Conservation (phyloP, 2,113 vertebrate genomes). For the Coryphaenoides rupestris region DNA sequence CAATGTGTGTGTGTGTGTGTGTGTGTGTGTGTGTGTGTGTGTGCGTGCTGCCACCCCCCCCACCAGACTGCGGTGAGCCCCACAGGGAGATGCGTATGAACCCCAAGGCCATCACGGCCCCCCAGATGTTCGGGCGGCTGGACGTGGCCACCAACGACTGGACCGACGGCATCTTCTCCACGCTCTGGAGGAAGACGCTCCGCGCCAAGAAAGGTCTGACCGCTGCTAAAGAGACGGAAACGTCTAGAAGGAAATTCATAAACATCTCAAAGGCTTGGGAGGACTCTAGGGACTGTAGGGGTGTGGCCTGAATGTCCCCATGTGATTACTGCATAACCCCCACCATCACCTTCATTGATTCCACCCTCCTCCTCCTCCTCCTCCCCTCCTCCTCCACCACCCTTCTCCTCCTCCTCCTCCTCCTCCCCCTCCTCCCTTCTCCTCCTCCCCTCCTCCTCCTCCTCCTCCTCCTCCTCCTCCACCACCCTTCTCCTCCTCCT, state of each 20-base stretch:
- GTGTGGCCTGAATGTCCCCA: too few relatives aligned
- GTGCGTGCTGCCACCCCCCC: not conserved
- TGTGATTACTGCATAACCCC: too few relatives aligned
- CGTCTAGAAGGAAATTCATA: not conserved
- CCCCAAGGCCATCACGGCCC: slow-evolving; percentile 94
- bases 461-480: too few relatives aligned
- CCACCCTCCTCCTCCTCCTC: too few relatives aligned
- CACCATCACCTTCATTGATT: too few relatives aligned
- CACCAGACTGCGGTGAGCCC: slow-evolving; percentile 84
- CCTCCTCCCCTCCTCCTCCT: too few relatives aligned
- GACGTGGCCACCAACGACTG: slow-evolving; percentile 96
- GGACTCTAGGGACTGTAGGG: too few relatives aligned
- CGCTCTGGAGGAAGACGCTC: slow-evolving; percentile 94
- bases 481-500: too few relatives aligned
- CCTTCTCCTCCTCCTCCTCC: too few relatives aligned
- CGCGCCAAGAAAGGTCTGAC: slow-evolving; percentile 91
- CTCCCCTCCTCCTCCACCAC: too few relatives aligned
- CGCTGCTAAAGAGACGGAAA: not conserved
- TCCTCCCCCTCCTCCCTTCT: too few relatives aligned
- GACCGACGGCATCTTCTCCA: slow-evolving; percentile 97
- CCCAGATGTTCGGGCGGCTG: slow-evolving; percentile 95
- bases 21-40: slow-evolving; percentile 8
- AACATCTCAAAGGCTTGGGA: too few relatives aligned
- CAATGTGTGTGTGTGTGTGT: not conserved
- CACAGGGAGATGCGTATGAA: slow-evolving; percentile 99